Percentiles rank a stretch among this genome's conserved stretches.
These are phyloP conservation scores for Caenorhabditis macrosperma DNA, from an alignment of 2,888 invertebrate species.

Conservation along the genomic window DNA sequence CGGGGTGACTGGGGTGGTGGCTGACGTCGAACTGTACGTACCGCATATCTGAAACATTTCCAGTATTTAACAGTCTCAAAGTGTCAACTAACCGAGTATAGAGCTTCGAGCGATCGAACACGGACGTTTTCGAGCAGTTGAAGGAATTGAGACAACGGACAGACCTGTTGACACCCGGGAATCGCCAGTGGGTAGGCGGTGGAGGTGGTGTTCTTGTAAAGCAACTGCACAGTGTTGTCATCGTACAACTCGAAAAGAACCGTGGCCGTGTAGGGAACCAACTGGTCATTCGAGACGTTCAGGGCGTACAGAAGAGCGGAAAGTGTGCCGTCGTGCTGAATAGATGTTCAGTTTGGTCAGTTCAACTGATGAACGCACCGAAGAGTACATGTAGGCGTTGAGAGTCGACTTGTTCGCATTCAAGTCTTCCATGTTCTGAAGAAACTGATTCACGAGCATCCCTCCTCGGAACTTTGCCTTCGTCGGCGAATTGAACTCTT, in stretches of 20 bases:
- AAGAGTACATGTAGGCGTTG: slow-evolving; percentile 60
- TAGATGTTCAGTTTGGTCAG: neutral
- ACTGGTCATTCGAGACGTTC: slow-evolving; percentile 63
- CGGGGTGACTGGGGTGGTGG: too few species aligned
- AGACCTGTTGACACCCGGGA: slow-evolving; percentile 46
- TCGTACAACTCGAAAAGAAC: slow-evolving; percentile 64
- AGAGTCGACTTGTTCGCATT: slow-evolving; percentile 25
- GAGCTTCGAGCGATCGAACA: slow-evolving; percentile 33
- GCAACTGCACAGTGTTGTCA: slow-evolving; percentile 57
- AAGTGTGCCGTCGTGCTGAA: slow-evolving; percentile 69
- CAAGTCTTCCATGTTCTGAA: slow-evolving; percentile 48
- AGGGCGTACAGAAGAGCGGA: slow-evolving; percentile 58
- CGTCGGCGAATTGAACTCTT: slow-evolving; percentile 55
- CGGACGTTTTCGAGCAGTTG: slow-evolving; percentile 40
- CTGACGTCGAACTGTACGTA: slow-evolving; percentile 17
- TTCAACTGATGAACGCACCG: slow-evolving; percentile 31
- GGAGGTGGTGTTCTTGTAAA: slow-evolving; percentile 54
- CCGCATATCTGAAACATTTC: slow-evolving; percentile 42
- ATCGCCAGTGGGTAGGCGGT: slow-evolving; percentile 35
- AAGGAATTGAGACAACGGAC: slow-evolving; percentile 51
- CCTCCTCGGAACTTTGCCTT: slow-evolving; percentile 59
- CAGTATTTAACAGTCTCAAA: neutral
- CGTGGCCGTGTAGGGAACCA: slow-evolving; percentile 64
- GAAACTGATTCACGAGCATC: slow-evolving; percentile 46
- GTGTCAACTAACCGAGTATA: slow-evolving; percentile 25